Conservation (phyloP, 2,888 invertebrate species). For the Callyntrura sp. region DNA sequence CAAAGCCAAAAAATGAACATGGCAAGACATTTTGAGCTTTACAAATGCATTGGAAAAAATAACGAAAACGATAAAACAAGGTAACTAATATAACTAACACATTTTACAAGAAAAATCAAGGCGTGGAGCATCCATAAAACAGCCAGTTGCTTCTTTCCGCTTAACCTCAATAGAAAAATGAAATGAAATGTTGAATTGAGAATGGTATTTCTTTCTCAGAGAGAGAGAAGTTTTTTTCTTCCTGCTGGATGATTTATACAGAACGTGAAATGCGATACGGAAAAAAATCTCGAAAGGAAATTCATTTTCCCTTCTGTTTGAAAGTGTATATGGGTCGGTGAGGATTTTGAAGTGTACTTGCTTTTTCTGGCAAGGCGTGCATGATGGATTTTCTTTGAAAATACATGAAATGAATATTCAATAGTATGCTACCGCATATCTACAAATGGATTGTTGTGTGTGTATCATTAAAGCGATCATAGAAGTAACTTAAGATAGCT, state of each 20-base stretch:
- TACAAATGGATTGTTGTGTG: background rate
- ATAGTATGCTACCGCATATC: no score
- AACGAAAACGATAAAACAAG: background rate
- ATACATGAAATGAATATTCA: no score
- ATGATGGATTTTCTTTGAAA: no score
- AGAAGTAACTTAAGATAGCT: background rate
- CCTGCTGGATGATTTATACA: background rate
- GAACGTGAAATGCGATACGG: background rate
- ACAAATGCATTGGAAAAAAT: background rate
- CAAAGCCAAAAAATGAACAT: background rate
- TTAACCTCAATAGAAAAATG: background rate
- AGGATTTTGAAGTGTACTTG: background rate
- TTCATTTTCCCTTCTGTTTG: background rate
- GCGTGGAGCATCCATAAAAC: conserved; percentile 62
- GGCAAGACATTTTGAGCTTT: background rate
- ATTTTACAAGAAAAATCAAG: conserved; percentile 46
- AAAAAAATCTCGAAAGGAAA: background rate
- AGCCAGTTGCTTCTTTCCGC: background rate
- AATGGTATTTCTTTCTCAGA: conserved; percentile 12
- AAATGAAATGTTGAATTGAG: conserved; percentile 42
- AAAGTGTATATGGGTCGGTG: background rate
- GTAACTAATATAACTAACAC: background rate
- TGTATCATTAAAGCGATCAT: background rate
- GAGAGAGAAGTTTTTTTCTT: conserved; percentile 37
- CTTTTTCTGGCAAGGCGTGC: background rate